A percentile compares a stretch with the other conserved stretches of the same genome.
These are phyloP conservation scores for Carettochelys insculpta DNA, from an alignment of 2,113 vertebrate genomes.

Conservation along the genomic window DNA sequence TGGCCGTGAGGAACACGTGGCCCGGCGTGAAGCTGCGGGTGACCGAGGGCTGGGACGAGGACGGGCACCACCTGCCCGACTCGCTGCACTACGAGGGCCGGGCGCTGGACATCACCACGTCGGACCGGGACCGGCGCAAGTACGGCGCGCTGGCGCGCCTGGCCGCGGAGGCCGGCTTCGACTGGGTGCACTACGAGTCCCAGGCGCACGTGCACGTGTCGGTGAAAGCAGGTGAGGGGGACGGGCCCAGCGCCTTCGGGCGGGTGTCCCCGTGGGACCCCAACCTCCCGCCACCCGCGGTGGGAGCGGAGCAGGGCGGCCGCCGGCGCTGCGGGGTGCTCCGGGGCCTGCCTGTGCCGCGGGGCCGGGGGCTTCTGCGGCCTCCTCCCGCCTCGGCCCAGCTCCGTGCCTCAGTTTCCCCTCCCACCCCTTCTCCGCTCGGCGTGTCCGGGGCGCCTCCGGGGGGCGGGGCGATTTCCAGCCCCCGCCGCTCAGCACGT, in stretches of 20 bases:
- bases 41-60: slow-evolving; percentile 98
- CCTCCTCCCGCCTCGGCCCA: not conserved
- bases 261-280: too few relatives aligned
- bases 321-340: too few relatives aligned
- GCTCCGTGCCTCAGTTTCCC: not conserved
- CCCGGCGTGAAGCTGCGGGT: slow-evolving; percentile 91
- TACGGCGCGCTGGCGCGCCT: slow-evolving; percentile 94
- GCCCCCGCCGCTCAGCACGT: too few relatives aligned
- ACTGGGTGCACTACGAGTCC: slow-evolving; percentile 98
- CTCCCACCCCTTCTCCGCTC: fast-evolving
- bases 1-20: slow-evolving; percentile 99
- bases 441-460: too few relatives aligned
- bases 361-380: too few relatives aligned
- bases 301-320: too few relatives aligned
- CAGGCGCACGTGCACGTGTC: slow-evolving; percentile 96
- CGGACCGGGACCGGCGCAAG: slow-evolving; percentile 91
- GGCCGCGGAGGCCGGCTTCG: slow-evolving; percentile 96
- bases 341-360: too few relatives aligned
- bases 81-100: slow-evolving; percentile 98
- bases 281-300: too few relatives aligned
- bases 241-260: too few relatives aligned
- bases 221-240: slow-evolving; percentile 97
- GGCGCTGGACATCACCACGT: slow-evolving; percentile 95
- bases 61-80: slow-evolving; percentile 90
- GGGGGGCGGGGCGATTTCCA: too few relatives aligned